phyloP scores from a whole-genome alignment of 2,888 invertebrate species.

The Pristionchus maxplancki region DNA sequence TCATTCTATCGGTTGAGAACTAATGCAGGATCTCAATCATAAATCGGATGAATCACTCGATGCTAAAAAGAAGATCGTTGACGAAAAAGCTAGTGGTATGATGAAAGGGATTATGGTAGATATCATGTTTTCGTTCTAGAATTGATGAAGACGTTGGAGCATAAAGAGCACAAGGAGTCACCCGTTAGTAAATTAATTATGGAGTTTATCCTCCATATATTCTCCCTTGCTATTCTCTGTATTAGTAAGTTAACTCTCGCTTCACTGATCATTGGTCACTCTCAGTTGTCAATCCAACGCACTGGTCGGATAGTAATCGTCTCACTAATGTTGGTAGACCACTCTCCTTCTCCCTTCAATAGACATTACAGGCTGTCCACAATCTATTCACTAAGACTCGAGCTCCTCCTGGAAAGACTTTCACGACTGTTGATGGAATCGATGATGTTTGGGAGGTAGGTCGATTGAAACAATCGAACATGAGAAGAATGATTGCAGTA shows the following conservation, averaged over 20 bases:
- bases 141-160: too few relatives aligned
- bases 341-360: neutral
- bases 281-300: slow-evolving; percentile 82
- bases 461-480: neutral
- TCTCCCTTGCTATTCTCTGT: slow-evolving; percentile 79
- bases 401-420: slow-evolving; percentile 77
- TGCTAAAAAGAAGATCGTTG: neutral
- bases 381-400: slow-evolving; percentile 81
- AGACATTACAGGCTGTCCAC: slow-evolving; percentile 65
- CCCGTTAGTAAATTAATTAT: too few relatives aligned
- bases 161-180: too few relatives aligned
- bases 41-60: slow-evolving; percentile 34
- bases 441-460: slow-evolving; percentile 83
- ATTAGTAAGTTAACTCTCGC: slow-evolving; percentile 76
- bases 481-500: slow-evolving; percentile 50
- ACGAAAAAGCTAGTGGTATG: too few relatives aligned
- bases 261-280: slow-evolving; percentile 10
- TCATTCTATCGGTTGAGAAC: neutral
- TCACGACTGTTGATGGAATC: slow-evolving; percentile 79
- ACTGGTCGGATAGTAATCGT: slow-evolving; percentile 81
- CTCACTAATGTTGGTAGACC: slow-evolving; percentile 80
- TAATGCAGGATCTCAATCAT: slow-evolving; percentile 42
- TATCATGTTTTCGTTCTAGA: too few relatives aligned
- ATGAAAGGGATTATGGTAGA: too few relatives aligned
- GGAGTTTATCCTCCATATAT: slow-evolving; percentile 79